Evolutionary conservation across 2,113 vertebrate genomes (phyloP).

Genomic region (Falcunculus frontatus): DNA sequence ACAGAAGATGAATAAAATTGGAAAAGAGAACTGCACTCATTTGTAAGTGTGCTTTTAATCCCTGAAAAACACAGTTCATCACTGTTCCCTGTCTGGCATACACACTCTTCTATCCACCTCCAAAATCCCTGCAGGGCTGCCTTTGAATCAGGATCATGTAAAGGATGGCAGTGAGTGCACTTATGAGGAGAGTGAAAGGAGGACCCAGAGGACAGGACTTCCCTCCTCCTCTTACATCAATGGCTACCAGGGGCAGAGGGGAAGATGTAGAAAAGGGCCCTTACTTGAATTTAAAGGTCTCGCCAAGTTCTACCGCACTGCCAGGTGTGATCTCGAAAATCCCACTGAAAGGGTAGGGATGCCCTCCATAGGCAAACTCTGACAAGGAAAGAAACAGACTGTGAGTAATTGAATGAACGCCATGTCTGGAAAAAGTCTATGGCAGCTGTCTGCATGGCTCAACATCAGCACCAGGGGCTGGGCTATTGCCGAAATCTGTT

Average conservation of each 20-base stretch:
- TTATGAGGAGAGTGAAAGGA: background rate
- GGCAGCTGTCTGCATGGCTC: conserved; percentile 5
- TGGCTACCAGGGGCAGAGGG: background rate
- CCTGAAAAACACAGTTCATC: background rate
- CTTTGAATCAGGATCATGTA: background rate
- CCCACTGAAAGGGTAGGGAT: conserved; percentile 93
- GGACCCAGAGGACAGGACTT: background rate
- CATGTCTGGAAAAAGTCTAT: background rate
- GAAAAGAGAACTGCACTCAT: background rate
- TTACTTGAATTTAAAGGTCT: conserved; percentile 97
- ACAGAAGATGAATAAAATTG: background rate
- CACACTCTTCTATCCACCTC: background rate
- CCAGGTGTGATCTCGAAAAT: conserved; percentile 94
- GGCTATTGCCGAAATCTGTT: background rate
- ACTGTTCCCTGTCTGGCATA: background rate
- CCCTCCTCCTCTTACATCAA: background rate
- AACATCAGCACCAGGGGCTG: background rate
- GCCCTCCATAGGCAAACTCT: conserved; percentile 95
- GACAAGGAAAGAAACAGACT: conserved; percentile 56
- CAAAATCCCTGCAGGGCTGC: background rate
- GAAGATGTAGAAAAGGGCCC: conserved; percentile 28
- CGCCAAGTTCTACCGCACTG: conserved; percentile 86
- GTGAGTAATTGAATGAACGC: conserved; percentile 22
- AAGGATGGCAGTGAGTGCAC: background rate
- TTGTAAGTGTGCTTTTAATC: background rate